Evolutionary conservation across 2,888 invertebrate species (phyloP).

Genomic region (Dryococelus australis): DNA sequence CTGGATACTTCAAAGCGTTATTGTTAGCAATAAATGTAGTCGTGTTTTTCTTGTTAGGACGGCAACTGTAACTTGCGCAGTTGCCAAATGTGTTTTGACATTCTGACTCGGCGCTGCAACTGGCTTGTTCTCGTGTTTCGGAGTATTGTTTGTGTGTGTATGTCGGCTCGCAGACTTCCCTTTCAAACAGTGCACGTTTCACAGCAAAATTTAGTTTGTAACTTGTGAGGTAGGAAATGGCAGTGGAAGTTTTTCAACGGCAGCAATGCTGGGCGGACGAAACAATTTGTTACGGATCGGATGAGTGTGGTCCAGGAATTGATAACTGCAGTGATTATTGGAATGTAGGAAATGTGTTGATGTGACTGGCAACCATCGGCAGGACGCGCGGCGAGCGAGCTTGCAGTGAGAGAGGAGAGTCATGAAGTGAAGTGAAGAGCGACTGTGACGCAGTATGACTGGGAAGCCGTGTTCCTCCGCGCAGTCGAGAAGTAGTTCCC

Average conservation of each 20-base stretch:
- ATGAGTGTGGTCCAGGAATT: background rate
- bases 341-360: background rate
- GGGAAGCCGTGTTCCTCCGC: slow-evolving; percentile 46
- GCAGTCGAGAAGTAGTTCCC: slow-evolving; percentile 47
- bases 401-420: no score
- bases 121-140: background rate
- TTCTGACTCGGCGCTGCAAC: background rate
- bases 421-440: no score
- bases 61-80: background rate
- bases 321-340: background rate
- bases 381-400: no score
- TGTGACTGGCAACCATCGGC: no score
- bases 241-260: background rate
- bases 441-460: slow-evolving; percentile 34
- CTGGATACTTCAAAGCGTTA: background rate
- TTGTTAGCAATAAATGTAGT: background rate
- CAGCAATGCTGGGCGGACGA: background rate
- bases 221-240: background rate
- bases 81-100: slow-evolving; percentile 11
- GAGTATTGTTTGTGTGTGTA: background rate
- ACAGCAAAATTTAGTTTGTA: background rate
- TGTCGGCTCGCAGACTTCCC: background rate
- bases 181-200: background rate
- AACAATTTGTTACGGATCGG: background rate
- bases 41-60: background rate